Base-by-base conservation (phyloP, 1,140 invertebrate species). In the Drosophila eugracilis region DNA sequence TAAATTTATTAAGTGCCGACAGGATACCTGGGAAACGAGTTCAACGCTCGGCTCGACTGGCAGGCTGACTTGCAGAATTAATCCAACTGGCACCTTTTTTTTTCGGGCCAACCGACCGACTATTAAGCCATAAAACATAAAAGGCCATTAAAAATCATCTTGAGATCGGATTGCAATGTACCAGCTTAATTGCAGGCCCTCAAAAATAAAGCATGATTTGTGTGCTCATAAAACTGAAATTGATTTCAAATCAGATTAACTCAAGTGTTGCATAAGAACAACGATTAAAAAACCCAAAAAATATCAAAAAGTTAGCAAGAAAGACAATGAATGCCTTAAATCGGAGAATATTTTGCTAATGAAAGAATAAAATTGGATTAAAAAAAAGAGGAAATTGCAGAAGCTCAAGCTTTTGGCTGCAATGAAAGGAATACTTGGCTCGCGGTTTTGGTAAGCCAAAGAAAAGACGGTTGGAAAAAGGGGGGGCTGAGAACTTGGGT, bases 1-100 rank as follows among this genome's bases (percentile, higher is more conserved):
- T 84, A 84, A 84, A 84, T 84, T 86, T 73, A 66, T 60, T 53
- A 84, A 84, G 72, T 84, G 81, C 81, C 71, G 76, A 84, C 81
- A 79, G 77, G 44, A 66, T 75, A 57, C 69, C 75, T 41, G 39
- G 47, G 54, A 73, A 72, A 72, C 69, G 55, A 45, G 65, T 67
- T 69, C 65, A 69, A 53, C 30, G 65, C 41, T 42, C 47, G 42
- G 9, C 59, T 66, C n/a, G 65, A 53, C 65, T 67, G 34, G 63
- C 45, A 66, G 45, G n/a, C 59, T 66, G 65, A 53, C 65, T 67
- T 44, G 63, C 45, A 66, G 45, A 42, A 52, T 42, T 42, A 66
- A 42, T 67, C 44, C 48, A 22, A 9, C 14, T 48, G 21, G 42
- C 58, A 63, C 19, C 26, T 28, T 28, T 12, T 12, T 32, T 12